Evolutionary conservation across 2,797 vertebrate species (phyloP), one percentile per base, ranked within the genome.

Genomic region (Epinephelus awoara): DNA sequence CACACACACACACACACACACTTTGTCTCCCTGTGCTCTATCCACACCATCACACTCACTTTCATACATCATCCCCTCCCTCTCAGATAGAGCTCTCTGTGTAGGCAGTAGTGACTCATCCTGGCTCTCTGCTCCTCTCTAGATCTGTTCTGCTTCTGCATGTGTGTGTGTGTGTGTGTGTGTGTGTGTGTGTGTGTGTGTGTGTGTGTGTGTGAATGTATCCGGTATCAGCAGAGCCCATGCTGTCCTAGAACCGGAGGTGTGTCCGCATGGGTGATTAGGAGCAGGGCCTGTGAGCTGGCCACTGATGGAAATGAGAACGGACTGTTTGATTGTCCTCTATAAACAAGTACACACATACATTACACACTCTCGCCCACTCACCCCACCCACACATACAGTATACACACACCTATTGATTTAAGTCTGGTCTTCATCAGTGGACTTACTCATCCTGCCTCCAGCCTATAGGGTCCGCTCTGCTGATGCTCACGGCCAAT

Each of bases 61-160:
- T 86, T 83, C 17, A 19, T 68, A 77, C 83, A 46, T 73, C 81
- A 72, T 72, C 72, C 86, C 77, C 85, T 82, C 85, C 83, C 89
- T 81, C 86, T 77, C 86, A 80, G 84, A 82, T 73, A 78, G 54
- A 85, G 92, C 92, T 92, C 93, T 91, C 91, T 94, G 90, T 93
- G 91, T 91, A 92, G 94, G 93, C 90, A 93, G 88, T 85, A 93
- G 94, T 95, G 94, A 95, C 93, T 96, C 92, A 95, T 92, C 88
- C 94, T 86, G 89, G 87, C 93, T 94, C 91, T 88, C 84, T 87
- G 85, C 90, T 92, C 72, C 72, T 82, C 87, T 87, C 83, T 86
- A 77, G 77, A 83, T 93, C 82, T 68, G 62, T 72, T 84, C 66
- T 68, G 79, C 75, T 77, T 51, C 38, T 49, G 42, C 61, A 63